Evolutionary conservation across 2,113 vertebrate genomes (phyloP).

Genomic region (Stictonetta naevosa): DNA sequence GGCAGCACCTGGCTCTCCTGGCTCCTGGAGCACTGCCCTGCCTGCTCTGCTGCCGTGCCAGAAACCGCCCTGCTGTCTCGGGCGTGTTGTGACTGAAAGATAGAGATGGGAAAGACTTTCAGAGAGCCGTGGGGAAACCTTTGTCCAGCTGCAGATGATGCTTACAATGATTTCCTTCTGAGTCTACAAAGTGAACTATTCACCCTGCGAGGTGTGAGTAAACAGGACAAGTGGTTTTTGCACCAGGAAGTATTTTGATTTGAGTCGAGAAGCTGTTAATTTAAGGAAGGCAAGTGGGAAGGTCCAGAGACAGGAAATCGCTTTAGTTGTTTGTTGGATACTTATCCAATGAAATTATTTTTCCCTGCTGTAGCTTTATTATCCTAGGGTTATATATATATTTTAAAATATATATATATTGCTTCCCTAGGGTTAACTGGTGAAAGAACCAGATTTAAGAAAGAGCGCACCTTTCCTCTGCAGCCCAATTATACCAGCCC

Average conservation of each 20-base stretch:
- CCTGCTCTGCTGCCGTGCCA: neutral
- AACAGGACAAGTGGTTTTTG: neutral
- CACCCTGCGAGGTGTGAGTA: neutral
- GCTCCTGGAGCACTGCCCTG: neutral
- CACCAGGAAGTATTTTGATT: neutral
- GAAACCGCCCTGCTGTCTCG: neutral
- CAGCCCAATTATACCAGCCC: neutral
- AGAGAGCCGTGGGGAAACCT: neutral
- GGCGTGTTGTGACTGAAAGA: neutral
- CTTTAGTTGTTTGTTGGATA: neutral
- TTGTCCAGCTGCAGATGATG: neutral
- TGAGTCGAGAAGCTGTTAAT: slow-evolving; percentile 2
- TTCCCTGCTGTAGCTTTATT: neutral
- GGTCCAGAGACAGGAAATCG: neutral
- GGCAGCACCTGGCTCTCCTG: neutral
- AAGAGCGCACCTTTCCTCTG: neutral
- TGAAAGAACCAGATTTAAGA: neutral
- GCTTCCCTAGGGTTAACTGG: neutral
- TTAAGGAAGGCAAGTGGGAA: neutral
- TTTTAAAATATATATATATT: neutral
- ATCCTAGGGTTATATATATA: neutral
- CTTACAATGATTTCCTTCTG: neutral
- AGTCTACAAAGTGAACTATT: neutral
- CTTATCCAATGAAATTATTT: neutral
- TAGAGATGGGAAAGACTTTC: neutral